These are phyloP conservation scores for Fukomys damarensis DNA, from an alignment of 2,113 vertebrate species.

Conservation along the genomic window DNA sequence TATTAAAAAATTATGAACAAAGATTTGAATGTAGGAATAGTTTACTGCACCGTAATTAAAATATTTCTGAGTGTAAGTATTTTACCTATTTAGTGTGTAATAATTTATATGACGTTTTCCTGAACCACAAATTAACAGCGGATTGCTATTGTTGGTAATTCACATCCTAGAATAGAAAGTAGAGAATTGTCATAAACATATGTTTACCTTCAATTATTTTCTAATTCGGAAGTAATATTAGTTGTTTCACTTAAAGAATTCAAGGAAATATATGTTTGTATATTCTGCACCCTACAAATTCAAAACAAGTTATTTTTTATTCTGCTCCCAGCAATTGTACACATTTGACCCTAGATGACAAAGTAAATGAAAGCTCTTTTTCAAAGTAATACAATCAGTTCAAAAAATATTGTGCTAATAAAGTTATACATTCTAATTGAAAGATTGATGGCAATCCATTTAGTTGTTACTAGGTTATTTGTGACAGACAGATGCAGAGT, in stretches of 20 bases:
- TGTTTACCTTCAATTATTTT: background rate
- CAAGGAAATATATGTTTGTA: conserved; percentile 28
- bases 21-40: background rate
- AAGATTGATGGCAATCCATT: conserved; percentile 93
- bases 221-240: background rate
- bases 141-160: background rate
- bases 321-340: conserved; percentile 80
- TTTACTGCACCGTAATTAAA: background rate
- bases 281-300: conserved; percentile 1
- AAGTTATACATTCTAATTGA: conserved; percentile 93
- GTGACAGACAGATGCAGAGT: conserved; percentile 91
- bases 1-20: background rate
- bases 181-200: background rate
- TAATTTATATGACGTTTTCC: background rate
- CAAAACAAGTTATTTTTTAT: conserved; percentile 73
- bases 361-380: conserved; percentile 90
- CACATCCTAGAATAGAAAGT: background rate
- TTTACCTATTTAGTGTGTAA: background rate
- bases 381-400: conserved; percentile 92
- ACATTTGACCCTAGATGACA: conserved; percentile 90
- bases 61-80: background rate
- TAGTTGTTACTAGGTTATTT: conserved; percentile 91
- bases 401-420: conserved; percentile 92
- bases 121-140: background rate
- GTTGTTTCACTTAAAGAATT: conserved; percentile 5